phyloP scores from a whole-genome alignment of 2,797 vertebrate genomes.

The Hippocampus kuda region DNA sequence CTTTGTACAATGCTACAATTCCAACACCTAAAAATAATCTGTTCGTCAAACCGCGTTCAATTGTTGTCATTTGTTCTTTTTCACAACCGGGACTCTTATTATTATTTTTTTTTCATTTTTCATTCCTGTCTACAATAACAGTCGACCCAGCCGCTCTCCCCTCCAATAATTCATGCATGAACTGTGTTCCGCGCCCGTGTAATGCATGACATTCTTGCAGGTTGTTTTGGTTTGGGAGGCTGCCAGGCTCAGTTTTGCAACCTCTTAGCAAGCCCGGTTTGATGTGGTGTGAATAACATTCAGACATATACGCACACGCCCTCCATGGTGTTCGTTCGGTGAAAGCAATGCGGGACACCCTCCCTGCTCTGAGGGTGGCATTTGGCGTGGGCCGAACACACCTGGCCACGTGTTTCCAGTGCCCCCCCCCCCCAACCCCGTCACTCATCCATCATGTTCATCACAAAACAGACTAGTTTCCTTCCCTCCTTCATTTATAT shows the following conservation, averaged over 20 bases:
- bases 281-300: constrained; percentile 77
- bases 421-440: constrained; percentile 7
- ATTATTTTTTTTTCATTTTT: constrained; percentile 12
- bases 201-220: constrained; percentile 72
- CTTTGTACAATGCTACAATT: too few relatives aligned
- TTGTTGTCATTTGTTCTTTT: constrained; percentile 4
- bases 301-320: constrained; percentile 68
- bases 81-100: too few relatives aligned
- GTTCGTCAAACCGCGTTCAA: neutral
- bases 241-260: constrained; percentile 73
- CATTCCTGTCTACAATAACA: constrained; percentile 15
- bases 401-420: constrained; percentile 61
- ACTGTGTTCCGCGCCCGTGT: constrained; percentile 60
- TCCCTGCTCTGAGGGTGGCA: constrained; percentile 69
- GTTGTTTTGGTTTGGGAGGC: constrained; percentile 70
- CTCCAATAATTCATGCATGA: constrained; percentile 58
- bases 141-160: neutral
- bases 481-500: neutral
- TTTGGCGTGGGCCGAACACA: constrained; percentile 70
- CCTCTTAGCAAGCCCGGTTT: constrained; percentile 73
- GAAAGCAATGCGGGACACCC: constrained; percentile 61
- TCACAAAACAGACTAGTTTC: constrained; percentile 22
- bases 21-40: too few relatives aligned
- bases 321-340: constrained; percentile 67
- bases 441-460: constrained; percentile 41